These are phyloP conservation scores for Falcunculus frontatus DNA, from an alignment of 2,113 vertebrate genomes.

Conservation along the genomic window DNA sequence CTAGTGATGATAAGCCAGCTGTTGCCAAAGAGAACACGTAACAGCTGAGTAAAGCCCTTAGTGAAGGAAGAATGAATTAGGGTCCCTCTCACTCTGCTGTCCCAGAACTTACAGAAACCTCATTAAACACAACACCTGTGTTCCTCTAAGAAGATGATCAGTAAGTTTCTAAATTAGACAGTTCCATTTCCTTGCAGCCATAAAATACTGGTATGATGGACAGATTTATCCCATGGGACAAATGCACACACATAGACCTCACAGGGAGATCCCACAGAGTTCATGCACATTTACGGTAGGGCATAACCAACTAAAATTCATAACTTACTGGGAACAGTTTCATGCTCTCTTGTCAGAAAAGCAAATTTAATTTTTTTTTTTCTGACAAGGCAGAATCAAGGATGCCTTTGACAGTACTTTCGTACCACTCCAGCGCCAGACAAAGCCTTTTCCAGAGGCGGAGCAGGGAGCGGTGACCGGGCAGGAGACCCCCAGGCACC, in stretches of 20 bases:
- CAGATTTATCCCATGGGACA: background rate
- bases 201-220: rapidly evolving
- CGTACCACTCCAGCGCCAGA: rapidly evolving
- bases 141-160: background rate
- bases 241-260: rapidly evolving
- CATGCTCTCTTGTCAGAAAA: rapidly evolving
- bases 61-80: background rate
- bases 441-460: background rate
- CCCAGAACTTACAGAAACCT: background rate
- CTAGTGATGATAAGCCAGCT: background rate
- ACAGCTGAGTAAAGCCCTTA: background rate
- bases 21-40: rapidly evolving
- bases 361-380: background rate
- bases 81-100: no score
- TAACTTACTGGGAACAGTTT: background rate
- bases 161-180: background rate
- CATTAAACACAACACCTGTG: rapidly evolving
- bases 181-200: background rate
- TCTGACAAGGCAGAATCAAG: background rate
- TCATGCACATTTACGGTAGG: background rate
- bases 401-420: rapidly evolving
- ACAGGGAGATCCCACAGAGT: background rate
- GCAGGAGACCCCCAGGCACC: background rate
- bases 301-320: rapidly evolving
- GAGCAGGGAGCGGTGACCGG: rapidly evolving